Evolutionary conservation across 1,140 invertebrate genomes (phyloP).

Genomic region (Macrocentrus cingulum): DNA sequence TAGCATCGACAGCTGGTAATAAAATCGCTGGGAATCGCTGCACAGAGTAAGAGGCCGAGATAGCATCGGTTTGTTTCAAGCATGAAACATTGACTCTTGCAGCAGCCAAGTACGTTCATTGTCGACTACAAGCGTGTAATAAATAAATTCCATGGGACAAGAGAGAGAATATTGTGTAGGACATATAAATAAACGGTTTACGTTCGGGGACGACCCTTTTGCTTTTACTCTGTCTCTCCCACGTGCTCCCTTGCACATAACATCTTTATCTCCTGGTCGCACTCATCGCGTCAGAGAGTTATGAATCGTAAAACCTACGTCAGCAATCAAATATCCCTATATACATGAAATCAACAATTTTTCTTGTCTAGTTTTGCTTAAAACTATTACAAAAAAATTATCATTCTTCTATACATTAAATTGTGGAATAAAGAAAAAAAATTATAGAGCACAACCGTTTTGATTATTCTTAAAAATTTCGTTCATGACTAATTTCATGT

Average conservation of each 20-base stretch:
- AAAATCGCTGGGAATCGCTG: slow-evolving; percentile 22
- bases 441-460: no score
- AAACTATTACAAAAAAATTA: no score
- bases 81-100: slow-evolving; percentile 20
- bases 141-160: slow-evolving; percentile 42
- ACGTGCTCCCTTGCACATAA: slow-evolving; percentile 1
- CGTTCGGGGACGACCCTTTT: slow-evolving; percentile 35
- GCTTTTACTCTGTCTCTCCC: slow-evolving; percentile 24
- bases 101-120: not conserved
- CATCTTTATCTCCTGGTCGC: slow-evolving; percentile 23
- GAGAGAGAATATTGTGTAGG: slow-evolving; percentile 31
- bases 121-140: slow-evolving; percentile 27
- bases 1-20: slow-evolving; percentile 25
- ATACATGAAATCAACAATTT: no score
- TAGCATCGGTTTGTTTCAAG: slow-evolving; percentile 9
- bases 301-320: slow-evolving; percentile 57
- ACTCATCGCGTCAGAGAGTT: slow-evolving; percentile 38
- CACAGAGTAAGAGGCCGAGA: not conserved
- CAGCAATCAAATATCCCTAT: slow-evolving; percentile 41
- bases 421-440: no score
- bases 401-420: no score
- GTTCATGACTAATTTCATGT: no score
- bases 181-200: slow-evolving; percentile 59
- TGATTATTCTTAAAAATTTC: no score
- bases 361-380: no score